Conservation (phyloP, 2,888 invertebrate species). For the Cephus spinipes region DNA sequence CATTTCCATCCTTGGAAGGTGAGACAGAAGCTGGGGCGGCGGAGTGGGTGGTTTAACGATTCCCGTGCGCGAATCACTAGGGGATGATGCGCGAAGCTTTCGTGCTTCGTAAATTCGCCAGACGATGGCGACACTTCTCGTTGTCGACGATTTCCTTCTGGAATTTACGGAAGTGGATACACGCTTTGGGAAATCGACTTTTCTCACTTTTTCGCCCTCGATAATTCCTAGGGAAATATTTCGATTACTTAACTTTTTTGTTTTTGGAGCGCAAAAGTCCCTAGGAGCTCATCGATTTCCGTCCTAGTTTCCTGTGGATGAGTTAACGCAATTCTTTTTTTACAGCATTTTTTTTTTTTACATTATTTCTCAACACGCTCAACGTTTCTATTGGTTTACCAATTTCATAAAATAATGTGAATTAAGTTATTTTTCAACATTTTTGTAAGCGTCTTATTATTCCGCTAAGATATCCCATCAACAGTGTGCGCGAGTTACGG, state of each 20-base stretch:
- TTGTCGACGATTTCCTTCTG: neutral
- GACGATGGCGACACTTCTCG: slow-evolving; percentile 44
- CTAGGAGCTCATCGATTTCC: neutral
- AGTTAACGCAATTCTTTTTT: neutral
- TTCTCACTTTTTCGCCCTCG: neutral
- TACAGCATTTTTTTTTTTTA: no score
- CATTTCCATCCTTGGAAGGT: neutral
- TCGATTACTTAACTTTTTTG: neutral
- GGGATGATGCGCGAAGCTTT: slow-evolving; percentile 13
- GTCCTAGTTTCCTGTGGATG: neutral
- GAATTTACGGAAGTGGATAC: neutral
- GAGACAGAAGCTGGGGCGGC: slow-evolving; percentile 24
- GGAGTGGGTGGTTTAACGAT: slow-evolving; percentile 30
- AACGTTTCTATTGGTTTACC: neutral
- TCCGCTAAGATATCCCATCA: neutral
- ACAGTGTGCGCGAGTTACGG: neutral
- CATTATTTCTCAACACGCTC: neutral
- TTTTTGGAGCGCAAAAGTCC: neutral
- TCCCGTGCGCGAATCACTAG: slow-evolving; percentile 27
- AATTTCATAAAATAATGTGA: neutral
- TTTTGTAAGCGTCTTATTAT: neutral
- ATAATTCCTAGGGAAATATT: neutral
- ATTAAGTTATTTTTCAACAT: neutral
- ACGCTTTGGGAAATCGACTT: neutral
- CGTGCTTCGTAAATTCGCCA: slow-evolving; percentile 41